Evolutionary conservation across 2,888 invertebrate genomes (phyloP).

Genomic region (Junonia oenone): DNA sequence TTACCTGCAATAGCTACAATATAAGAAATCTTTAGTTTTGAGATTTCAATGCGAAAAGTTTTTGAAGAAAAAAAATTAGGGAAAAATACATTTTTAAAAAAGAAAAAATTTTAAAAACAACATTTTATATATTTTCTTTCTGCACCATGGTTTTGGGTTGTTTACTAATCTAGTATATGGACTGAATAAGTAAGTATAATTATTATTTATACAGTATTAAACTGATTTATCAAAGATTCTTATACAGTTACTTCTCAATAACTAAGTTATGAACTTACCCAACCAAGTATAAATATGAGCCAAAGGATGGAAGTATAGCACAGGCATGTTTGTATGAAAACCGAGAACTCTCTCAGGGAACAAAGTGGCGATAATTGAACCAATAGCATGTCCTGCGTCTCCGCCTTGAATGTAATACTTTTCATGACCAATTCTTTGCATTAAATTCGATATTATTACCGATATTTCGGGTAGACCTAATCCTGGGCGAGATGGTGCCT

Average conservation of each 20-base stretch:
- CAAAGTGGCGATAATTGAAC: constrained; percentile 78
- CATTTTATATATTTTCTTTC: too few species aligned
- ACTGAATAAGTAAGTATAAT: too few species aligned
- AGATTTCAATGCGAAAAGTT: too few species aligned
- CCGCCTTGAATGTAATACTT: constrained; percentile 86
- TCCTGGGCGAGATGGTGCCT: constrained; percentile 61
- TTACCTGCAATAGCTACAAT: too few species aligned
- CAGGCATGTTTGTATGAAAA: constrained; percentile 82
- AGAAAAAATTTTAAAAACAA: too few species aligned
- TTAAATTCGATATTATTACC: constrained; percentile 82
- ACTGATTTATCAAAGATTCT: too few species aligned
- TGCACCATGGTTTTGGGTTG: too few species aligned
- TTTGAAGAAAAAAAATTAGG: too few species aligned
- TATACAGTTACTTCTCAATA: background rate
- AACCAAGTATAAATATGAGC: constrained; percentile 49
- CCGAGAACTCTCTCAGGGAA: constrained; percentile 78
- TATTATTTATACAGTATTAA: too few species aligned
- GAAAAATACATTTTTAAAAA: too few species aligned
- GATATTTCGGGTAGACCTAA: constrained; percentile 78
- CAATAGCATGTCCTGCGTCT: constrained; percentile 84
- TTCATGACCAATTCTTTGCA: constrained; percentile 82
- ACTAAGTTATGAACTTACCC: constrained; percentile 50
- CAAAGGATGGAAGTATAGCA: constrained; percentile 38
- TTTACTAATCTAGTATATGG: too few species aligned
- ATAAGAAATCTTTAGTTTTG: too few species aligned